Evolutionary conservation across 2,888 invertebrate genomes (phyloP), one percentile per base, ranked within the genome.

Genomic region (Tubiluchus corallicola): DNA sequence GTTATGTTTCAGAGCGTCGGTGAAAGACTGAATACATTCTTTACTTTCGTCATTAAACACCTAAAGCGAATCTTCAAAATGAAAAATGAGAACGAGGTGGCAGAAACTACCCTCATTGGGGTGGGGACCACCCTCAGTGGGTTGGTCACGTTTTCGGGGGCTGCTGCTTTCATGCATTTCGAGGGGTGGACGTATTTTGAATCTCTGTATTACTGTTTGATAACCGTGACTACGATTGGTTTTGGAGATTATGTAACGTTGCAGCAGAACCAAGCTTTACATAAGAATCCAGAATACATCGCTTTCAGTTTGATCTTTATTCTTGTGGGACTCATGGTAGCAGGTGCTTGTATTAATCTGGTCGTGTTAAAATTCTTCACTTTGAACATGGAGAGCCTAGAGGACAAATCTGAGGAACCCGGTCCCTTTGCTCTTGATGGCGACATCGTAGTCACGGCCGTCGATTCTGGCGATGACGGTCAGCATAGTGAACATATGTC

Each of bases 231-330:
- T 2, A 98, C 94, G 3, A 96, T 94, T 52, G 90, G 29, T 53
- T 98, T 98, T 68, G 98, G 96, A 47, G 98, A 98, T 68, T 96
- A 88, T 80, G 98, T 98, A 50, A 98, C 96, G 20, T 72, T 98
- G 45, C 73, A 90, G 77, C 92, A 94, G 57, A 85, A 94, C 60
- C 82, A 88, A 65, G 90, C 92, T 0, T 67, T 96, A 43, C 83
- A 85, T 52, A 80, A 80, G 54, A 82, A 88, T 62, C 94, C 94
- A 0, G 88, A 94, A 43, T 96, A 98, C 64, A 96, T 98, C 37
- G 87, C 90, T 0, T 74, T 98, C 52, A 90, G 90, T 60, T 72
- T 98, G 51, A 84, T 98, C 20, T 98, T 98, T 67, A 98, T 98
- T 50, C 73, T 98, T 13, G 94, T 96, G 59, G 98, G 98, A 0